These are phyloP conservation scores for Melospiza melodia DNA, from an alignment of 2,113 vertebrate species.

Conservation along the genomic window DNA sequence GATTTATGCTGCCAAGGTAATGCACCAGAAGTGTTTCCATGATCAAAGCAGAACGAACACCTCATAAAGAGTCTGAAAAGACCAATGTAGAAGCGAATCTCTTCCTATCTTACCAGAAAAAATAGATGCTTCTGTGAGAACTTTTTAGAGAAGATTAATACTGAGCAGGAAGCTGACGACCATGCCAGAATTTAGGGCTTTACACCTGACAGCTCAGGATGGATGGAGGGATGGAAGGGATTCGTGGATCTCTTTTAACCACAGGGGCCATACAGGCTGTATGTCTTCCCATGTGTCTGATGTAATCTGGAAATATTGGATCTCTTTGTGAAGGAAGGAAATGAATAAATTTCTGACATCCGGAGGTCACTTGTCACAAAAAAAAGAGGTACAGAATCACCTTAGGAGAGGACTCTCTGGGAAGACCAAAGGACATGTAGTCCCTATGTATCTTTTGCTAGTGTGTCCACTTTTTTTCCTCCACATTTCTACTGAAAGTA, in stretches of 20 bases:
- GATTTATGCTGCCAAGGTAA: background rate
- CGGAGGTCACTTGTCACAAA: background rate
- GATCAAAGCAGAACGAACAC: background rate
- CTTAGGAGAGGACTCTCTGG: background rate
- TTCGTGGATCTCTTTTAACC: background rate
- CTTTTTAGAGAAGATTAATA: background rate
- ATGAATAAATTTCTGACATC: background rate
- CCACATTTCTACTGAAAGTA: background rate
- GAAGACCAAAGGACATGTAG: background rate
- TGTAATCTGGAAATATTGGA: background rate
- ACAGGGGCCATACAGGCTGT: background rate
- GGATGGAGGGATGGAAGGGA: background rate
- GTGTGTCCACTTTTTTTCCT: background rate
- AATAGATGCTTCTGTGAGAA: background rate
- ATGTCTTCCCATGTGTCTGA: background rate
- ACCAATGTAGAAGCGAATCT: background rate
- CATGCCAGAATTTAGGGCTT: background rate
- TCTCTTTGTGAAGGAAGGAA: background rate
- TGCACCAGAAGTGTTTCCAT: background rate
- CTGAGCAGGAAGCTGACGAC: background rate
- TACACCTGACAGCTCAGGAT: background rate
- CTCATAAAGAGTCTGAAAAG: background rate
- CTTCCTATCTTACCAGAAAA: background rate
- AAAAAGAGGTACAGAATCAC: background rate
- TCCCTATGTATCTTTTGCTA: background rate